Base-by-base conservation (phyloP, 2,797 vertebrate species). In the Darevskia nairensis region DNA sequence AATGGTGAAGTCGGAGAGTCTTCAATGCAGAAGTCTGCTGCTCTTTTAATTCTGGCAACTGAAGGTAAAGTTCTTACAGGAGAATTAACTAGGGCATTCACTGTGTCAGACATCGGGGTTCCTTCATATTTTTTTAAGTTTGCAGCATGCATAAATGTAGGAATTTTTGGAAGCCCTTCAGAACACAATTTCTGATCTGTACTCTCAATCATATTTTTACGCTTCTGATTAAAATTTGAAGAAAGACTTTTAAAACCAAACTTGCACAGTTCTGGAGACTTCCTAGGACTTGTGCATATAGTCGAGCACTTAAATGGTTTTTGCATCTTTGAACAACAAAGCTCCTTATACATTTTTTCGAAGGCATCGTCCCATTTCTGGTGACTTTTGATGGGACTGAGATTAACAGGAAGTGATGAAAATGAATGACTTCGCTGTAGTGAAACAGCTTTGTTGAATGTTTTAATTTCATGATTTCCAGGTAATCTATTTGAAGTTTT, bases 11-110 rank as follows among this genome's bases (percentile, higher is more conserved):
- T 88, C 72, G 35, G 59, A 85, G 35, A 88, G 78, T 59, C 35
- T 61, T 89, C 89, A 50, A 4, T 89, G 50, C 59, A 84, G 86
- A 86, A 89, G n/a, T 59, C 84, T 87, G 86, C 86, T 84, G 6
- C 29, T 81, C 95, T 95, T 89, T 94, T 95, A 88, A 69, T 74
- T 88, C 89, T 83, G 25, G 69, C 50, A 91, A 90, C 6, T 76
- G 69, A 9, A 91, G 78, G 85, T 4, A 11, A 50, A 80, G 55
- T 23, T 86, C 55, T 77, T 82, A 94, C 25, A 21, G 96, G 95
- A 44, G 95, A 96, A 84, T 94, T 95, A 84, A 95, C 90, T 66
- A 96, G 90, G 82, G 95, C 94, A 91, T 94, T 96, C 81, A 96
- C 92, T 82, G 94, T 96, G 69, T 92, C 85, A 89, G 95, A 95